phyloP scores from a whole-genome alignment of 2,113 vertebrate genomes.

The Dermatemys mawii region DNA sequence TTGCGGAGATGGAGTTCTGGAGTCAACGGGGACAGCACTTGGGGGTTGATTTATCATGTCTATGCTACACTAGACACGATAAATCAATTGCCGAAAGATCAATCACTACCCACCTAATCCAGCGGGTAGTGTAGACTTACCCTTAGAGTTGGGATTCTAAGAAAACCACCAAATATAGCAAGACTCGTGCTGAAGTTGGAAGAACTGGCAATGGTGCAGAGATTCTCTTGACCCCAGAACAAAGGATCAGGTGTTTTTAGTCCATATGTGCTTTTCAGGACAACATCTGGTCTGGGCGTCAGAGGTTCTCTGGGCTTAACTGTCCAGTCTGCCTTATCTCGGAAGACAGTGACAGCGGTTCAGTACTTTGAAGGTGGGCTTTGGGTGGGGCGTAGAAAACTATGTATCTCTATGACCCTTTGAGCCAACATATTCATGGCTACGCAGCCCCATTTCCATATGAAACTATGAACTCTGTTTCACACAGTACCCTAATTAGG shows the following conservation, averaged over 20 bases:
- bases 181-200: not conserved
- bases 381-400: not conserved
- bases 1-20: too few relatives aligned
- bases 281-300: not conserved
- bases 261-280: not conserved
- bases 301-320: not conserved
- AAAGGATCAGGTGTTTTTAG: not conserved
- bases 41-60: too few relatives aligned
- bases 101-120: too few relatives aligned
- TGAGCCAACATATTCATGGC: not conserved
- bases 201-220: not conserved
- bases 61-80: too few relatives aligned
- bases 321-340: not conserved
- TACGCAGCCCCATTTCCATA: not conserved
- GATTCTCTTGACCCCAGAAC: not conserved
- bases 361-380: not conserved
- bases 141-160: conserved; percentile 8
- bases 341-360: fast-evolving
- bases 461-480: not conserved
- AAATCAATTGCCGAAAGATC: too few relatives aligned
- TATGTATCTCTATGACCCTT: not conserved
- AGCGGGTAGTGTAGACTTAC: too few relatives aligned
- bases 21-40: too few relatives aligned
- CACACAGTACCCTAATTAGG: not conserved
- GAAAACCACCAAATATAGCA: conserved; percentile 29